Conservation (phyloP, 2,888 invertebrate species). For the Danaus chrysippus region DNA sequence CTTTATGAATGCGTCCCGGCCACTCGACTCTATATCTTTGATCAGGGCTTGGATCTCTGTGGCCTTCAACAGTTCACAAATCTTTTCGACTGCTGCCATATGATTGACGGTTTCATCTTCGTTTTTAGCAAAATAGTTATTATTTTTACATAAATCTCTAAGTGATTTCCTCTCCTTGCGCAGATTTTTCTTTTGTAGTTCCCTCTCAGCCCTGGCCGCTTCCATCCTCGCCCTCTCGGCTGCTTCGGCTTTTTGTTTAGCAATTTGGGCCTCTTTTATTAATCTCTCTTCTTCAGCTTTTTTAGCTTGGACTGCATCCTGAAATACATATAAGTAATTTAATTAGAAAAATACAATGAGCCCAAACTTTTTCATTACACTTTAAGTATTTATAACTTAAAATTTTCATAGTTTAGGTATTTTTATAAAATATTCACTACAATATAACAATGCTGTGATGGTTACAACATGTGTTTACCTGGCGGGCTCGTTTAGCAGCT, state of each 20-base stretch:
- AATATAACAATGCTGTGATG: neutral
- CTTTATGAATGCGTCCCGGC: constrained; percentile 82
- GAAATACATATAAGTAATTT: constrained; percentile 38
- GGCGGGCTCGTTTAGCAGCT: constrained; percentile 92
- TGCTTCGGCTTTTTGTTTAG: constrained; percentile 88
- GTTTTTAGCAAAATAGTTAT: constrained; percentile 86
- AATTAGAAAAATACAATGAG: neutral
- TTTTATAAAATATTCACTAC: neutral
- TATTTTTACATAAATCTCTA: constrained; percentile 87
- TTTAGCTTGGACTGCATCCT: constrained; percentile 88
- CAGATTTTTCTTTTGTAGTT: constrained; percentile 89
- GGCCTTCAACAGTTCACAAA: constrained; percentile 89
- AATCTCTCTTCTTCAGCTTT: constrained; percentile 91
- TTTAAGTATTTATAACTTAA: too few species aligned
- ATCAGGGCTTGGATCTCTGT: constrained; percentile 87
- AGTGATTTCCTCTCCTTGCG: constrained; percentile 92
- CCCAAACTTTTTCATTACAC: neutral
- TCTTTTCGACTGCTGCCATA: constrained; percentile 95
- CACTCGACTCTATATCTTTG: constrained; percentile 81
- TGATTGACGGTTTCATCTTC: constrained; percentile 87
- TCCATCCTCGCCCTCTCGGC: constrained; percentile 91
- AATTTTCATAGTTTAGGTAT: too few species aligned
- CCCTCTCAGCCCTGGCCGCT: constrained; percentile 90
- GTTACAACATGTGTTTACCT: constrained; percentile 55
- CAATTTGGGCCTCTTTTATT: constrained; percentile 84